phyloP scores from a whole-genome alignment of 1,140 invertebrate species.

The Rhopalosiphum padi region DNA sequence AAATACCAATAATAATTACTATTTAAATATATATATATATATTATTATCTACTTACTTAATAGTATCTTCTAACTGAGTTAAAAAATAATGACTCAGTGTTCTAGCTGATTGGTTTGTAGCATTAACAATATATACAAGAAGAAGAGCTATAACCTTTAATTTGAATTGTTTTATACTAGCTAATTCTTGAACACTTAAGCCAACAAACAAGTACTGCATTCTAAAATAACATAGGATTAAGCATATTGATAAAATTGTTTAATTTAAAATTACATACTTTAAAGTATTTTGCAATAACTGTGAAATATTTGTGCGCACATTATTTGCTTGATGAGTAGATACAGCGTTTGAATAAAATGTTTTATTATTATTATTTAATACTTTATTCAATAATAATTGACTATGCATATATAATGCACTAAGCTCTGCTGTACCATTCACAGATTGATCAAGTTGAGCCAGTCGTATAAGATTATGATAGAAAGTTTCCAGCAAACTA shows the following conservation, averaged over 20 bases:
- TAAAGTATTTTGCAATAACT: slow-evolving; percentile 76
- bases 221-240: slow-evolving; percentile 63
- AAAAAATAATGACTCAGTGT: slow-evolving; percentile 72
- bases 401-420: slow-evolving; percentile 77
- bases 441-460: slow-evolving; percentile 84
- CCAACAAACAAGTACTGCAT: slow-evolving; percentile 86
- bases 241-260: slow-evolving; percentile 44
- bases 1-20: neutral
- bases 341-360: slow-evolving; percentile 66
- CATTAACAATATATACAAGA: slow-evolving; percentile 76
- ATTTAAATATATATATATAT: neutral
- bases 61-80: slow-evolving; percentile 69
- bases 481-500: slow-evolving; percentile 74
- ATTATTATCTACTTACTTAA: slow-evolving; percentile 64
- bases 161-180: slow-evolving; percentile 82
- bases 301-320: slow-evolving; percentile 67
- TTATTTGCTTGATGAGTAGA: slow-evolving; percentile 64
- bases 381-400: slow-evolving; percentile 68
- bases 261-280: slow-evolving; percentile 63
- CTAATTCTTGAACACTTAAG: slow-evolving; percentile 75
- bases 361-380: slow-evolving; percentile 62
- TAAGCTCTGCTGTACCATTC: slow-evolving; percentile 77
- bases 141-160: slow-evolving; percentile 84
- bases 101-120: slow-evolving; percentile 68
- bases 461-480: slow-evolving; percentile 75